Evolutionary conservation across 53 echinoderm and acorn worm genomes (phyloP).

Genomic region (Paracentrotus lividus): DNA sequence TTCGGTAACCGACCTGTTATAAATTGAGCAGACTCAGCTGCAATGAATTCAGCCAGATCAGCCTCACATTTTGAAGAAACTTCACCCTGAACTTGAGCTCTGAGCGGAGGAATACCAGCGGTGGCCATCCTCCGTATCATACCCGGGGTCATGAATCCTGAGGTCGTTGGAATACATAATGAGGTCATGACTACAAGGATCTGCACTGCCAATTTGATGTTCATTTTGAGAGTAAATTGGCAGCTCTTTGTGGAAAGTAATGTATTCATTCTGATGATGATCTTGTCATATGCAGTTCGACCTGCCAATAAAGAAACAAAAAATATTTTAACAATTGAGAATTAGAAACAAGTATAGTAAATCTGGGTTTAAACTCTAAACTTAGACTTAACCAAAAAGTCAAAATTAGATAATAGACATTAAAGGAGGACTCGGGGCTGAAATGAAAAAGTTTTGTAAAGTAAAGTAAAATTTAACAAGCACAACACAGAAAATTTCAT

Average conservation of each 20-base stretch:
- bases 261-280: background rate
- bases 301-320: background rate
- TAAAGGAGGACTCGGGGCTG: too few species aligned
- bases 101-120: background rate
- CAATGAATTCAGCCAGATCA: slow-evolving; percentile 7
- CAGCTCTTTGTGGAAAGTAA: background rate
- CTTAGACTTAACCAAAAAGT: too few species aligned
- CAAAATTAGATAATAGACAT: too few species aligned
- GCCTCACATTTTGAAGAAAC: slow-evolving; percentile 5
- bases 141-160: slow-evolving; percentile 37
- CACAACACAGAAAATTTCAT: too few species aligned
- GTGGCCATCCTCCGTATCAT: slow-evolving; percentile 30
- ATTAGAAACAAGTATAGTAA: too few species aligned
- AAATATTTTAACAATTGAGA: too few species aligned
- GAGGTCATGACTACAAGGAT: background rate
- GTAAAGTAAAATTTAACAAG: too few species aligned
- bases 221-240: background rate
- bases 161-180: background rate
- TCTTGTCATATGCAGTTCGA: too few species aligned
- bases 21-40: background rate
- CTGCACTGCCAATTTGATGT: background rate
- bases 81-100: background rate
- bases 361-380: too few species aligned
- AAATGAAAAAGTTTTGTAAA: too few species aligned
- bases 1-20: background rate